Evolutionary conservation across 2,888 invertebrate species (phyloP).

Genomic region (Rhabditophanes sp.): DNA sequence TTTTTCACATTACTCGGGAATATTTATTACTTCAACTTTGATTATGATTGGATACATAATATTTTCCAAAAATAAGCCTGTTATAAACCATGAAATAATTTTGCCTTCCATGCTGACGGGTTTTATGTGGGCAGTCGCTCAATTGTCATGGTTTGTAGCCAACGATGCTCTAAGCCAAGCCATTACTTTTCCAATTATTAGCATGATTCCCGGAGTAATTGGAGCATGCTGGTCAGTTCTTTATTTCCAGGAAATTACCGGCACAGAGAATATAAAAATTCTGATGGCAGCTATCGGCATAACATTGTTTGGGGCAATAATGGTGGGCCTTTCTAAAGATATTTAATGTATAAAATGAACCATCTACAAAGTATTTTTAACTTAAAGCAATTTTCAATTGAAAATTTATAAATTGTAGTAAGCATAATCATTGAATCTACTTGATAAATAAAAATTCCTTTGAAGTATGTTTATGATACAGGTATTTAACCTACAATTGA

Average conservation of each 20-base stretch:
- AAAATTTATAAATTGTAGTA: too few relatives aligned
- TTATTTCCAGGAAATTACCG: slow-evolving; percentile 47
- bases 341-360: too few relatives aligned
- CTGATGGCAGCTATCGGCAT: slow-evolving; percentile 26
- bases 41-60: slow-evolving; percentile 46
- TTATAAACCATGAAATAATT: slow-evolving; percentile 45
- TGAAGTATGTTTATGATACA: too few relatives aligned
- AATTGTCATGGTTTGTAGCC: slow-evolving; percentile 48
- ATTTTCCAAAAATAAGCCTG: slow-evolving; percentile 44
- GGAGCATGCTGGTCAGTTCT: slow-evolving; percentile 48
- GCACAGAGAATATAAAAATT: slow-evolving; percentile 23
- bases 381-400: too few relatives aligned
- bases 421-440: too few relatives aligned
- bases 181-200: slow-evolving; percentile 49
- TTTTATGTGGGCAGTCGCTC: slow-evolving; percentile 48
- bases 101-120: slow-evolving; percentile 48
- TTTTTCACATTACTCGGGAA: slow-evolving; percentile 48
- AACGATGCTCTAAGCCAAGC: slow-evolving; percentile 47
- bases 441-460: too few relatives aligned
- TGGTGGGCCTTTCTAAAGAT: slow-evolving; percentile 37
- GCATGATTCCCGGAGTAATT: slow-evolving; percentile 47
- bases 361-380: too few relatives aligned
- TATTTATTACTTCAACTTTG: slow-evolving; percentile 45
- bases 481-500: too few relatives aligned
- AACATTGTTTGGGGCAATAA: slow-evolving; percentile 27